Conservation (phyloP, 2,797 vertebrate genomes). For the Channa striata region DNA sequence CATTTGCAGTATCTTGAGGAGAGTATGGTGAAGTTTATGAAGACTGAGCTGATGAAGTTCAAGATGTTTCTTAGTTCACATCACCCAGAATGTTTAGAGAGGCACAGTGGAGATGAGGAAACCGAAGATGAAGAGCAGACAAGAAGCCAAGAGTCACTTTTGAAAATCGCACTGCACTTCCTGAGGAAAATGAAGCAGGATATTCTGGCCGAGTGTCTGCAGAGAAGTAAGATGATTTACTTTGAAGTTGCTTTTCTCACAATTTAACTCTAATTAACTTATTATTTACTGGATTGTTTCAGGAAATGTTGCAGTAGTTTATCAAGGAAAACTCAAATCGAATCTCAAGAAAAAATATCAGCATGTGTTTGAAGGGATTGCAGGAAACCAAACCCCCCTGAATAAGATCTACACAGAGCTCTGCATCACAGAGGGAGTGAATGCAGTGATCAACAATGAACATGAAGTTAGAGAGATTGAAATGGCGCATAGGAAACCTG, state of each 20-base stretch:
- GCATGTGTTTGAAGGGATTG: conserved; percentile 13
- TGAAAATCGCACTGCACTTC: conserved; percentile 9
- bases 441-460: neutral
- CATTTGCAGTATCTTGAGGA: conserved; percentile 1
- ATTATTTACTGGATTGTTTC: neutral
- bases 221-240: neutral
- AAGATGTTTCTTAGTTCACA: neutral
- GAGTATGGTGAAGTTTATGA: neutral
- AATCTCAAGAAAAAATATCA: neutral
- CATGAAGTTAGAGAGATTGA: conserved; percentile 15
- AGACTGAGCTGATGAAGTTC: neutral
- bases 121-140: neutral
- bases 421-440: neutral
- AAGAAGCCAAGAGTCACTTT: neutral
- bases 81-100: neutral
- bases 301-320: neutral
- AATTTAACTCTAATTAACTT: neutral
- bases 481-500: neutral
- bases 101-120: neutral
- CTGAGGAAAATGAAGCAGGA: conserved; percentile 10
- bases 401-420: conserved; percentile 14
- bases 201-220: neutral
- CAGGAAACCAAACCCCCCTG: conserved; percentile 4
- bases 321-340: neutral
- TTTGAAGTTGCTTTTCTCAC: neutral